Conservation (phyloP, 2,113 vertebrate species). For the Alligator sinensis region DNA sequence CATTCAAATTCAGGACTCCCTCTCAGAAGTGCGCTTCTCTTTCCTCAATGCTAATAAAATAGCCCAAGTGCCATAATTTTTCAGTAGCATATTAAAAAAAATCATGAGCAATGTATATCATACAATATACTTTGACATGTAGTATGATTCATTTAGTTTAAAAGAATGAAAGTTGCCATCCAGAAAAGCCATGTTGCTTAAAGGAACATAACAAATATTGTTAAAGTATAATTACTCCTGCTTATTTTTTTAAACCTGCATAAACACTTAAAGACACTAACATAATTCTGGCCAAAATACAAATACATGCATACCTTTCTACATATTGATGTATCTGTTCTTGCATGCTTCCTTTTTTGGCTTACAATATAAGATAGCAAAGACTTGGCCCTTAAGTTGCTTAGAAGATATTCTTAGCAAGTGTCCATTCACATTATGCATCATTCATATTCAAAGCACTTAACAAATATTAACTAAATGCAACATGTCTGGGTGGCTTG, state of each 20-base stretch:
- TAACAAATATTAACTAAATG: neutral
- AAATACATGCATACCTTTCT: neutral
- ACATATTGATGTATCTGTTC: neutral
- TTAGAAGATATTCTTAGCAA: neutral
- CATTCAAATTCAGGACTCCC: neutral
- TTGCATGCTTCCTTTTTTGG: conserved; percentile 4
- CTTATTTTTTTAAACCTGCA: neutral
- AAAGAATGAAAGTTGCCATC: conserved; percentile 3
- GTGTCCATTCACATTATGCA: neutral
- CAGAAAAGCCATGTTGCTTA: neutral
- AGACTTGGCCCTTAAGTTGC: neutral
- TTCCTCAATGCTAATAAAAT: neutral
- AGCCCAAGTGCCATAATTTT: neutral
- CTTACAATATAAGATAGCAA: neutral
- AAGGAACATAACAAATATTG: neutral
- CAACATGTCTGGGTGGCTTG: neutral
- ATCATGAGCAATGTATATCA: neutral
- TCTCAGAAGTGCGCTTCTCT: neutral
- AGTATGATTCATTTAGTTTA: neutral
- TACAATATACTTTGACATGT: neutral
- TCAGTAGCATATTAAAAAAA: neutral
- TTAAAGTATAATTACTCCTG: neutral
- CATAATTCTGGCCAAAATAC: neutral
- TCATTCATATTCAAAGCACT: neutral
- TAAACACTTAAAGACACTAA: rapidly evolving